Conservation (phyloP, 1,140 invertebrate genomes). For the Drosophila orosa region DNA sequence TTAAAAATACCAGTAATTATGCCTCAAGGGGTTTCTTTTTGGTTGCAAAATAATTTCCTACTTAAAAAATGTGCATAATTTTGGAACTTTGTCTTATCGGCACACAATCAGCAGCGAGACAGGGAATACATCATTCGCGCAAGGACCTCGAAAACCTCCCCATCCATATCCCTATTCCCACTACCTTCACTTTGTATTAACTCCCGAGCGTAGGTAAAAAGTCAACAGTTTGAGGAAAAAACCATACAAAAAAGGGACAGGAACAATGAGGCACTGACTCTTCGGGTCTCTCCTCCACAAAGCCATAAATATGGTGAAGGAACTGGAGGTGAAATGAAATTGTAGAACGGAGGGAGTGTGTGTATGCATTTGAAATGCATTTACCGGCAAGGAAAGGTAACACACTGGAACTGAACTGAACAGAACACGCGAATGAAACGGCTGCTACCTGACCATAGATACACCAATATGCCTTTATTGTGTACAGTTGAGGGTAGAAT, state of each 20-base stretch:
- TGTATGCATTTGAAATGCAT: constrained; percentile 54
- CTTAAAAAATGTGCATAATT: constrained; percentile 29
- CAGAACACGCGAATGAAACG: constrained; percentile 41
- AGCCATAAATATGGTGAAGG: constrained; percentile 6
- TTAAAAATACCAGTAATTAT: constrained; percentile 1
- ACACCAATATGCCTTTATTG: constrained; percentile 5
- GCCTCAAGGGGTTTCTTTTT: neutral
- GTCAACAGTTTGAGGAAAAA: constrained; percentile 27
- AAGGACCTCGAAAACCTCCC: constrained; percentile 31
- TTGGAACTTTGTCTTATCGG: constrained; percentile 18
- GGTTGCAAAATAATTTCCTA: constrained; percentile 1
- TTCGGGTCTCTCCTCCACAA: constrained; percentile 5
- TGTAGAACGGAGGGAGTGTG: constrained; percentile 42
- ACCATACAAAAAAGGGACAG: constrained; percentile 18
- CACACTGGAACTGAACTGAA: constrained; percentile 36
- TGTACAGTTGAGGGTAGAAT: constrained; percentile 34
- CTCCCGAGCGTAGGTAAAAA: constrained; percentile 21
- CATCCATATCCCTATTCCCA: constrained; percentile 1
- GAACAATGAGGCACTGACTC: constrained; percentile 44
- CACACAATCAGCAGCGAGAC: constrained; percentile 23
- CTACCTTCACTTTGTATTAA: neutral
- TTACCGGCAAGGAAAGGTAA: constrained; percentile 39
- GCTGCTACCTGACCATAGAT: constrained; percentile 45
- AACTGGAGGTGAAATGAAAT: constrained; percentile 27
- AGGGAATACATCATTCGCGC: constrained; percentile 19